Conservation (phyloP, 2,888 invertebrate species). For the Bimastos eiseni region DNA sequence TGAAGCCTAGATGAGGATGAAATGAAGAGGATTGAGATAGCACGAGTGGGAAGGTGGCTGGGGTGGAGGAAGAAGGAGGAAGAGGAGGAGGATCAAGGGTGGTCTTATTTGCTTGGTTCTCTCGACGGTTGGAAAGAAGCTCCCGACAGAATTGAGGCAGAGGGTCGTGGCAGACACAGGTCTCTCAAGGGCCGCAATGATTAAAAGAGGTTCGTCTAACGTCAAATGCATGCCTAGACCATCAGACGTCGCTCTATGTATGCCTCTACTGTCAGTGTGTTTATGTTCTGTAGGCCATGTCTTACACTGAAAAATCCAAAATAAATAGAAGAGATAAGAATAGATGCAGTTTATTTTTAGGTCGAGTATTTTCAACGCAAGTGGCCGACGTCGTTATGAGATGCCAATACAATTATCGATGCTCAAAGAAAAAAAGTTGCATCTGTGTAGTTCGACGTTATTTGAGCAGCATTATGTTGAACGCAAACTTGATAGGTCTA, state of each 20-base stretch:
- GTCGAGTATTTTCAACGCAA: too few relatives aligned
- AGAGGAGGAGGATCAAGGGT: too few relatives aligned
- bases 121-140: background rate
- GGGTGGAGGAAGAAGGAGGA: too few relatives aligned
- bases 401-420: too few relatives aligned
- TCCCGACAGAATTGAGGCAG: background rate
- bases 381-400: too few relatives aligned
- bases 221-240: background rate
- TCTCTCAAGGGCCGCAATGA: background rate
- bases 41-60: too few relatives aligned
- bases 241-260: too few relatives aligned
- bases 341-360: too few relatives aligned
- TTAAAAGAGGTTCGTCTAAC: background rate
- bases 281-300: too few relatives aligned
- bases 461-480: background rate
- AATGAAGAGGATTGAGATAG: background rate
- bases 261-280: too few relatives aligned
- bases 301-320: too few relatives aligned
- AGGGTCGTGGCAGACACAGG: conserved; percentile 3
- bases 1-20: background rate
- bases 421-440: background rate
- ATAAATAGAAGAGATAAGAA: too few relatives aligned
- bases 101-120: background rate
- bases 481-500: background rate
- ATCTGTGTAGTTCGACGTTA: background rate